Conservation (phyloP, 1,140 invertebrate species). For the Drosophila nebulosa region DNA sequence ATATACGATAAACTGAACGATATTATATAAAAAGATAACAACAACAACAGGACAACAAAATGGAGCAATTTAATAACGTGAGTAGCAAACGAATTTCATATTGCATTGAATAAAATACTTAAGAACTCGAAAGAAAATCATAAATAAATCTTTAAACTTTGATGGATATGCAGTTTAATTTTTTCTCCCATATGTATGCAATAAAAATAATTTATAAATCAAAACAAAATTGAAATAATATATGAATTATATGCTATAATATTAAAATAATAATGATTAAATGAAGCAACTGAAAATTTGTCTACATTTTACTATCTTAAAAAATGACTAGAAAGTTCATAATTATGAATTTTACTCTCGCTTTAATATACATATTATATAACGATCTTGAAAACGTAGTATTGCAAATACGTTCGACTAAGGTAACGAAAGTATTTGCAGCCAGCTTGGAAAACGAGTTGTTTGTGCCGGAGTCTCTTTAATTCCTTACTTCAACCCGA, state of each 20-base stretch:
- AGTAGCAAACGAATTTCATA: slow-evolving; percentile 26
- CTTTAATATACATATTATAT: too few species aligned
- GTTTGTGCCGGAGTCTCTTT: too few species aligned
- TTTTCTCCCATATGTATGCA: not conserved
- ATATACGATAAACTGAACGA: slow-evolving; percentile 5
- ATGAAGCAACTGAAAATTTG: too few species aligned
- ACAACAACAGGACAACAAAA: slow-evolving; percentile 23
- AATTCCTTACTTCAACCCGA: too few species aligned
- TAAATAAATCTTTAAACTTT: slow-evolving; percentile 1
- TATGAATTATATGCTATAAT: not conserved
- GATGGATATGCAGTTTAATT: slow-evolving; percentile 46
- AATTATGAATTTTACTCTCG: too few species aligned
- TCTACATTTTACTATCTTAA: too few species aligned
- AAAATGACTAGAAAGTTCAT: too few species aligned
- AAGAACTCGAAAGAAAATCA: slow-evolving; percentile 21
- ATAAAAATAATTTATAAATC: not conserved
- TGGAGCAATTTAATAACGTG: slow-evolving; percentile 50
- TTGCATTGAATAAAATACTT: slow-evolving; percentile 25
- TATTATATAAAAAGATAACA: slow-evolving; percentile 1
- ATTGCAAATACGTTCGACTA: too few species aligned
- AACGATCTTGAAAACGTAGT: too few species aligned
- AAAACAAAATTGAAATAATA: not conserved
- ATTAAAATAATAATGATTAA: too few species aligned
- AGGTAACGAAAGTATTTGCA: too few species aligned
- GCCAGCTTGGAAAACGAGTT: too few species aligned